phyloP scores from a whole-genome alignment of 1,140 invertebrate species.

The Trachymyrmex cornetzi region DNA sequence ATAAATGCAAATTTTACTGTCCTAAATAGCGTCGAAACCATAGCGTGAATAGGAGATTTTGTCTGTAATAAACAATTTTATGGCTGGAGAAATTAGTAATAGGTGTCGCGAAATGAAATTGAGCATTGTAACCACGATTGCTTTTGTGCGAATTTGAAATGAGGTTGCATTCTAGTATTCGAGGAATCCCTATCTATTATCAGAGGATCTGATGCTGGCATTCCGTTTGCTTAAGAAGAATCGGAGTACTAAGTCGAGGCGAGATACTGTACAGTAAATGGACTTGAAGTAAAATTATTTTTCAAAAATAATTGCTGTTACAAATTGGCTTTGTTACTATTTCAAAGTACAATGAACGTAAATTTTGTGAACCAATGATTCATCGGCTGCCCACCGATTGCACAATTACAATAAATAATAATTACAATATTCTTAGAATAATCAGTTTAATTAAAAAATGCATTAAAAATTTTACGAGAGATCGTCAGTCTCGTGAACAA shows the following conservation, averaged over 20 bases:
- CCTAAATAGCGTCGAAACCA: neutral
- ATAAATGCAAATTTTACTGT: constrained; percentile 48
- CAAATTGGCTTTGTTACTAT: neutral
- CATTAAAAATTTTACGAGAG: constrained; percentile 8
- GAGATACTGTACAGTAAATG: neutral
- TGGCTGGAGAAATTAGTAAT: constrained; percentile 1
- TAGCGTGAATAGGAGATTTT: neutral
- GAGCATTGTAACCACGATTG: neutral
- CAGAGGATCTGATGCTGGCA: neutral
- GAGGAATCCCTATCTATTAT: constrained; percentile 38
- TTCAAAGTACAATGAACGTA: neutral
- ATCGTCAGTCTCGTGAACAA: constrained; percentile 33
- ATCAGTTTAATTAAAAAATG: constrained; percentile 15
- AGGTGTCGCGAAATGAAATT: constrained; percentile 26
- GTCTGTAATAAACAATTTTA: constrained; percentile 27
- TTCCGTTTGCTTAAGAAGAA: neutral
- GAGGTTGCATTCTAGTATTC: constrained; percentile 28
- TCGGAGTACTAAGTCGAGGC: neutral
- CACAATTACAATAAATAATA: neutral
- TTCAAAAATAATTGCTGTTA: neutral
- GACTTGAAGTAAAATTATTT: neutral
- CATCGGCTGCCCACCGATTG: neutral
- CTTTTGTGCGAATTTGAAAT: constrained; percentile 23
- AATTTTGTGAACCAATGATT: neutral
- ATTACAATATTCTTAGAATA: neutral